Evolutionary conservation across 2,113 vertebrate genomes (phyloP), one percentile per base, ranked within the genome.

Genomic region (Spheniscus mendiculus): DNA sequence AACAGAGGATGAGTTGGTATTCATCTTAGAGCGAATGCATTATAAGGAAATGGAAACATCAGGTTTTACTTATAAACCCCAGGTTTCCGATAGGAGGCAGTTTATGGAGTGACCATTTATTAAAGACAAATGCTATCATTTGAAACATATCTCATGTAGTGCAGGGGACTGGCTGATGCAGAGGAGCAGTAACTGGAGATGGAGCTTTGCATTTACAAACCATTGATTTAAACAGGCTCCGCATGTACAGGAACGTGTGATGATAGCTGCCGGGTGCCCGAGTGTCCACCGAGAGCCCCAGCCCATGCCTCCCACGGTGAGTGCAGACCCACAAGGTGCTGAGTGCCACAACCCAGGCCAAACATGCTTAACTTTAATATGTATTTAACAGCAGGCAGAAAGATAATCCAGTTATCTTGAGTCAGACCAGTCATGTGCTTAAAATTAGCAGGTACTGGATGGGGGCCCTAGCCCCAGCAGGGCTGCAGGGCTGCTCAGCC

Each of bases 111-210:
- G 85, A 65, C 92, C 86, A 90, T 92, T 97, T 97, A 96, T 96
- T 93, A 92, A 96, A 97, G 96, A 93, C 96, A 96, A 97, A 90
- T 94, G 96, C 76, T 94, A 84, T 95, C 85, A 87, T 45, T 83
- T 36, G 53, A 78, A 93, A 86, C 74, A 77, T 88, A 87, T 73
- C 95, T 94, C 95, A 94, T 0, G n/a, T 6, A 34, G 44, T n/a
- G 83, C 80, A 49, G 80, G 77, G 83, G 12, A 45, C 42, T 12
- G 83, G 18, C 76, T 78, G 92, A 11, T 59, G 90, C 65, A 5
- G 72, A 50, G 88, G 65, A 77, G 56, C 58, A 36, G 96, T 50
- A 95, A 93, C 66, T 89, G 87, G 56, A 92, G 96, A 59, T 32
- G 56, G 90, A 63, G 73, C 72, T 85, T 65, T 91, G 92, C 58